phyloP scores from a whole-genome alignment of 2,888 invertebrate genomes.

The Stictocephala bisonia region DNA sequence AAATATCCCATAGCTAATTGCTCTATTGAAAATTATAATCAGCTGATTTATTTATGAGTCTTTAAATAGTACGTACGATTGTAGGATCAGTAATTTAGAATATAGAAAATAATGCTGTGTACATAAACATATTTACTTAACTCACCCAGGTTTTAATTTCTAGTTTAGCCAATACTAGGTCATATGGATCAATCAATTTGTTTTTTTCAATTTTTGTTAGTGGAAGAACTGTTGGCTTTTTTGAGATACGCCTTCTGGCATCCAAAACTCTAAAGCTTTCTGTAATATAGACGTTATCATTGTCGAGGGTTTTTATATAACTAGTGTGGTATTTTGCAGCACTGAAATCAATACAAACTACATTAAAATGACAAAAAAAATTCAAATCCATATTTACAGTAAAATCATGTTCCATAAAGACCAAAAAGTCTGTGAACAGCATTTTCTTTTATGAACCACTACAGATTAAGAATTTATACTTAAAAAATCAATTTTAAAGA shows the following conservation, averaged over 20 bases:
- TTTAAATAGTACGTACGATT: no score
- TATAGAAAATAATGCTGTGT: no score
- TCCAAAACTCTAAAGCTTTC: conserved; percentile 14
- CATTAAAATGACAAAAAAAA: no score
- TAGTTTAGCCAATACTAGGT: not conserved
- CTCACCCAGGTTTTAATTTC: not conserved
- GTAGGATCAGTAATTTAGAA: no score
- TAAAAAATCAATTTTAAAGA: no score
- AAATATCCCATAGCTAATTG: no score
- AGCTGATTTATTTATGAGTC: no score
- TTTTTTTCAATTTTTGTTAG: conserved; percentile 1
- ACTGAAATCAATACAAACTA: not conserved
- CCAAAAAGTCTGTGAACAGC: no score
- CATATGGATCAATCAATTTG: not conserved
- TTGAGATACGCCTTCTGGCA: not conserved
- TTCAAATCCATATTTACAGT: no score
- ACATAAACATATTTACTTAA: no score
- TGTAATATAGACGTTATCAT: conserved; percentile 12
- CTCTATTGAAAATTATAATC: no score
- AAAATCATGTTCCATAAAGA: no score
- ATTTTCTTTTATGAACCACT: not conserved
- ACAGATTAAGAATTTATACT: not conserved
- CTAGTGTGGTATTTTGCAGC: conserved; percentile 9
- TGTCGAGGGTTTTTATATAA: not conserved
- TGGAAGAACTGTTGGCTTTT: not conserved